Base-by-base conservation (phyloP, 2,113 vertebrate genomes). In the Atrichornis clamosus region DNA sequence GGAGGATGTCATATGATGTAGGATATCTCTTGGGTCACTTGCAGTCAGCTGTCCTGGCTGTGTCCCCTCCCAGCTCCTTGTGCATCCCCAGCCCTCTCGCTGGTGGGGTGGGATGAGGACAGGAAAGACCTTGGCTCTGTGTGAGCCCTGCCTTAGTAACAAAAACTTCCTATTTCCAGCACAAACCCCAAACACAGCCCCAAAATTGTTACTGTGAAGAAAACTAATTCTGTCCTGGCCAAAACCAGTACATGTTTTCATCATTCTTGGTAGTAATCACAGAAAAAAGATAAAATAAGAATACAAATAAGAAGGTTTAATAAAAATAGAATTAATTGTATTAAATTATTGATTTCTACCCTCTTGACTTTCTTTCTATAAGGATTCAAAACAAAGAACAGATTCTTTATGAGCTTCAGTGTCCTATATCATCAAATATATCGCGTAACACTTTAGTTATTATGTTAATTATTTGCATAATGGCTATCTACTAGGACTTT, bases 21-120 rank as follows among this genome's bases (percentile, higher is more conserved):
- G 33, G 4, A 46, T 50, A 24, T 16, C 8, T 10, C 42, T 35
- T 27, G 7, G 13, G 18, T 46, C 10, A 16, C 15, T 4, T 83
- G 20, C 3, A 6, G 9, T 44, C 24, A 30, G 13, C 42, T 63
- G 11, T 53, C 15, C 52, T 3, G 0, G 1, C 15, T 35, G 5
- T 63, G 21, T 41, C 13, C 4, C 19, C 13, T 49, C 13, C 3
- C 11, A 80, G 0, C 0, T 35, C 11, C 24, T 44, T 41, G 27
- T 33, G 10, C 6, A 28, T 6, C 8, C 8, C 23, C 15, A 69
- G 11, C 21, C 22, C 5, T 1, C 17, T 53, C 0, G 0, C 37
- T 30, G 1, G 12, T 15, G 6, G 7, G 2, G 6, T n/a, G 23
- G 3, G 2, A 3, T 63, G 21, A 44, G 24, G 6, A 72, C 11